A percentile compares a stretch with the other conserved stretches of the same genome.
These are phyloP conservation scores for Picus viridis DNA, from an alignment of 2,797 vertebrate species.

Conservation along the genomic window DNA sequence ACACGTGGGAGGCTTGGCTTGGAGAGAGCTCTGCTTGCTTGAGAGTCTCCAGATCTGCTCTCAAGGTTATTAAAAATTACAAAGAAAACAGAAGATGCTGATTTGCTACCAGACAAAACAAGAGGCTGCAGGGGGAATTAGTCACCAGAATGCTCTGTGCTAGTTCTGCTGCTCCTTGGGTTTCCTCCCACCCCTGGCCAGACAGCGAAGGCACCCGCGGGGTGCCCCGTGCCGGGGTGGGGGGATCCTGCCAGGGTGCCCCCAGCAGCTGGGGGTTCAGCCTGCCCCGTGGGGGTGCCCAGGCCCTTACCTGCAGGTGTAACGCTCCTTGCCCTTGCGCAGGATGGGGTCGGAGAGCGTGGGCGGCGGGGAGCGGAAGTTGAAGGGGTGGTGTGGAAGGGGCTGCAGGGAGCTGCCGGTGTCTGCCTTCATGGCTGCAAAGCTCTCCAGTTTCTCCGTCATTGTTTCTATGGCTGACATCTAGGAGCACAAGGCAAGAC, in stretches of 20 bases:
- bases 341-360: slow-evolving; percentile 97
- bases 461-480: slow-evolving; percentile 99
- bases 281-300: neutral
- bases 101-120: slow-evolving; percentile 66
- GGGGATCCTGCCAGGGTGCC: too few relatives aligned
- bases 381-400: slow-evolving; percentile 94
- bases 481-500: slow-evolving; percentile 70
- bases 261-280: too few relatives aligned
- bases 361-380: slow-evolving; percentile 93
- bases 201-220: accelerated
- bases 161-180: neutral
- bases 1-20: neutral
- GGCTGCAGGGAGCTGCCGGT: slow-evolving; percentile 89
- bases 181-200: neutral
- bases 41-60: slow-evolving; percentile 63
- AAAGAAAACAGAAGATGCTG: slow-evolving; percentile 61
- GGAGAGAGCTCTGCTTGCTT: neutral
- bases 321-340: slow-evolving; percentile 98
- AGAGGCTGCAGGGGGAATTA: slow-evolving; percentile 55
- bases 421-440: slow-evolving; percentile 92
- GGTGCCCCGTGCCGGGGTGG: accelerated
- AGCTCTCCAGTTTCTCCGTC: slow-evolving; percentile 97
- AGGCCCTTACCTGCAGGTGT: slow-evolving; percentile 91
- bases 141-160: slow-evolving; percentile 39
- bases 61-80: slow-evolving; percentile 47